Percentiles rank a stretch among this genome's conserved stretches.
These are phyloP conservation scores for Microcebus tavaratra DNA, from an alignment of 2,113 vertebrate genomes.

Conservation along the genomic window DNA sequence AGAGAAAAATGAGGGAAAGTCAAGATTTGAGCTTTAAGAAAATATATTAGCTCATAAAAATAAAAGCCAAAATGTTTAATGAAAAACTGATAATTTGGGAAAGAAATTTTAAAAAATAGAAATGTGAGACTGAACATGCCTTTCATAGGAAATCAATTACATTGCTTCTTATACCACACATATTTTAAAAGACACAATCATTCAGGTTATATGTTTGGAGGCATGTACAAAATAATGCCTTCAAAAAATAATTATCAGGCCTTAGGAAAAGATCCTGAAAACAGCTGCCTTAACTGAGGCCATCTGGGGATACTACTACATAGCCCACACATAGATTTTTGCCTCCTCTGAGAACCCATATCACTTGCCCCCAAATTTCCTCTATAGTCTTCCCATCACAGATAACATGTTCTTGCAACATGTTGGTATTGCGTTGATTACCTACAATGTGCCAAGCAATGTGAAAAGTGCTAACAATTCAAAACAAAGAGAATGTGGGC, in stretches of 20 bases:
- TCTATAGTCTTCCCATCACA: not conserved
- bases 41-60: not conserved
- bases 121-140: not conserved
- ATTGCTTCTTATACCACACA: not conserved
- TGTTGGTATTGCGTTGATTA: not conserved
- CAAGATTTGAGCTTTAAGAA: not conserved
- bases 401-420: not conserved
- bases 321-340: not conserved
- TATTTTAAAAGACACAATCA: not conserved
- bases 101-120: conserved; percentile 2
- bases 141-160: conserved; percentile 13
- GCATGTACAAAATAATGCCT: conserved; percentile 5
- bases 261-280: not conserved
- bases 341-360: not conserved
- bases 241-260: not conserved
- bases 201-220: not conserved
- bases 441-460: not conserved
- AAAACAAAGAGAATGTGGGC: not conserved
- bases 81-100: not conserved
- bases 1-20: not conserved
- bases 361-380: not conserved
- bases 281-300: not conserved
- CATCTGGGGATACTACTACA: not conserved
- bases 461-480: not conserved
- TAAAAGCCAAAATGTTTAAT: not conserved